Percentiles rank a stretch among this genome's conserved stretches.
These are phyloP conservation scores for Mobula hypostoma DNA, from an alignment of 2,113 vertebrate species.

Conservation along the genomic window DNA sequence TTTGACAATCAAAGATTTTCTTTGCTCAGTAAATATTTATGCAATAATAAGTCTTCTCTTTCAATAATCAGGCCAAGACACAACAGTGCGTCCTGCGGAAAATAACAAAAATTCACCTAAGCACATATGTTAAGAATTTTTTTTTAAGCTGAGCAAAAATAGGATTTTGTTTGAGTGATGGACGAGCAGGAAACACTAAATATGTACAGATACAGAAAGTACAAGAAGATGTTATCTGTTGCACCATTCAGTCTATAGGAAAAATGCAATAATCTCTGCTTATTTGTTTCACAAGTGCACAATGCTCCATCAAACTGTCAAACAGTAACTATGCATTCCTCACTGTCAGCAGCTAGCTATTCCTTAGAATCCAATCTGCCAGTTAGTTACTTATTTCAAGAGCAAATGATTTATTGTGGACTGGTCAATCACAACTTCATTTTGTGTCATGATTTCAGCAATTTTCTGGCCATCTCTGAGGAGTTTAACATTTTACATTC, in stretches of 20 bases:
- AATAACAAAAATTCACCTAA: background rate
- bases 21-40: constrained; percentile 3
- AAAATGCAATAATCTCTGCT: constrained; percentile 24
- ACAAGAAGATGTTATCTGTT: background rate
- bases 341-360: background rate
- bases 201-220: background rate
- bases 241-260: background rate
- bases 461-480: background rate
- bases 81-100: background rate
- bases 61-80: background rate
- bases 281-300: background rate
- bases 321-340: background rate
- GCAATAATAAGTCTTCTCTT: background rate
- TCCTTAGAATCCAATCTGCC: background rate
- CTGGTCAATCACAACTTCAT: background rate
- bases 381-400: constrained; percentile 7
- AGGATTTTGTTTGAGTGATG: background rate
- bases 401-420: constrained; percentile 6
- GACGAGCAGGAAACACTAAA: background rate
- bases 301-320: constrained; percentile 23
- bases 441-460: background rate
- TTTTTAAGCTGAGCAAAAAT: background rate
- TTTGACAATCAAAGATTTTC: background rate
- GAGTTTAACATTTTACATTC: background rate
- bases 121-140: background rate